phyloP scores from a whole-genome alignment of 1,140 invertebrate species.

The Monochamus saltuarius region DNA sequence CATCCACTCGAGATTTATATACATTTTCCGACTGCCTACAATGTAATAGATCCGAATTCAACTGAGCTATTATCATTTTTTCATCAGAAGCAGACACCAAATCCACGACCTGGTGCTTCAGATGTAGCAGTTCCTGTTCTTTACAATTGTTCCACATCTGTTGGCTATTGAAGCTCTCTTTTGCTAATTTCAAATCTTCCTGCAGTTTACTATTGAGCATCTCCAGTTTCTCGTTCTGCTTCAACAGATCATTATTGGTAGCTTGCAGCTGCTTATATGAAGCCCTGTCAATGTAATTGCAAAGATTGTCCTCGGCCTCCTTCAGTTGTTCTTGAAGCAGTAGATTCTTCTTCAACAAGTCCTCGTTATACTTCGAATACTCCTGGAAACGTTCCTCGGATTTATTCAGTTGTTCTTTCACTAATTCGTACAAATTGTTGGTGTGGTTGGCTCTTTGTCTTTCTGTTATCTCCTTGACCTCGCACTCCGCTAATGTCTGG shows the following conservation, averaged over 20 bases:
- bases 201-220: conserved; percentile 44
- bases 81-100: conserved; percentile 63
- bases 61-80: conserved; percentile 62
- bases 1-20: conserved; percentile 33
- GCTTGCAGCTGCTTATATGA: conserved; percentile 25
- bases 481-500: conserved; percentile 35
- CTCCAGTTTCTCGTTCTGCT: conserved; percentile 35
- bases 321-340: conserved; percentile 50
- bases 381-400: conserved; percentile 48
- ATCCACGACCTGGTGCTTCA: conserved; percentile 67
- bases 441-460: conserved; percentile 51
- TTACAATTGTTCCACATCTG: conserved; percentile 38
- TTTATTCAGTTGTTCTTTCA: conserved; percentile 52
- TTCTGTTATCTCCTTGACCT: conserved; percentile 48
- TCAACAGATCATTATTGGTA: conserved; percentile 32
- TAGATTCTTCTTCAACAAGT: conserved; percentile 51
- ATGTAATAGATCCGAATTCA: conserved; percentile 43
- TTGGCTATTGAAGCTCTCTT: background rate
- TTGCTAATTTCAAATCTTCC: conserved; percentile 35
- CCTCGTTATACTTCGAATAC: conserved; percentile 46
- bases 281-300: conserved; percentile 31
- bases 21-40: conserved; percentile 35
- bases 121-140: conserved; percentile 61
- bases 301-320: conserved; percentile 42
- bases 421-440: conserved; percentile 51